Evolutionary conservation across 1,140 invertebrate genomes (phyloP).

Genomic region (Varroa destructor): DNA sequence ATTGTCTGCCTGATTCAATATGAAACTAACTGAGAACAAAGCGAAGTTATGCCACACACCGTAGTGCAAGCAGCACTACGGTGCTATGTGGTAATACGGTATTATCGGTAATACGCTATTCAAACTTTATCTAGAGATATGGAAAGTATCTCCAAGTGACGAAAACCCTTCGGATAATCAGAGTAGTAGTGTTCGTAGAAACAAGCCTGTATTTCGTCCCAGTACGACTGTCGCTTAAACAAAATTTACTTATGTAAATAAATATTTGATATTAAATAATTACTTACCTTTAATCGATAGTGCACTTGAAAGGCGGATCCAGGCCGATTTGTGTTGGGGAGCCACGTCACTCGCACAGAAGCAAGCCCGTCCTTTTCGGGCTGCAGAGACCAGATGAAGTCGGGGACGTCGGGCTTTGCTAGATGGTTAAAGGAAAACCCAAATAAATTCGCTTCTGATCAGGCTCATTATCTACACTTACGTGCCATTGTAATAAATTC

Average conservation of each 20-base stretch:
- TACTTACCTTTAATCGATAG: slow-evolving; percentile 47
- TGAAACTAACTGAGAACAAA: no score
- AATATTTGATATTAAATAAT: slow-evolving; percentile 11
- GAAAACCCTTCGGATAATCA: no score
- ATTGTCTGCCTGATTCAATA: no score
- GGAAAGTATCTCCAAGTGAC: no score
- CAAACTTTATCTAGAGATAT: no score
- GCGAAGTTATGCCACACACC: no score
- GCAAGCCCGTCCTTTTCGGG: slow-evolving; percentile 58
- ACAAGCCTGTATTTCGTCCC: no score
- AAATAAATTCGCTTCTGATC: neutral
- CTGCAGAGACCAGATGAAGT: slow-evolving; percentile 55
- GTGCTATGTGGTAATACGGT: no score
- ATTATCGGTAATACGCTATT: no score
- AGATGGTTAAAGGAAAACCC: slow-evolving; percentile 32
- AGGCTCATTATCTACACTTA: neutral
- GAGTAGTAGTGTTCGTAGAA: no score
- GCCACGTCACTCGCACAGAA: slow-evolving; percentile 65
- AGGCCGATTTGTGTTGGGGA: slow-evolving; percentile 55
- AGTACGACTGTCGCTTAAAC: no score
- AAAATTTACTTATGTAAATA: neutral
- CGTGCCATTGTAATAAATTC: neutral
- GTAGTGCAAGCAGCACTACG: no score
- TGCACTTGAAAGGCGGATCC: slow-evolving; percentile 78
- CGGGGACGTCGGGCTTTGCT: slow-evolving; percentile 57